Base-by-base conservation (phyloP, 2,888 invertebrate species). In the Podotricha telesiphe region DNA sequence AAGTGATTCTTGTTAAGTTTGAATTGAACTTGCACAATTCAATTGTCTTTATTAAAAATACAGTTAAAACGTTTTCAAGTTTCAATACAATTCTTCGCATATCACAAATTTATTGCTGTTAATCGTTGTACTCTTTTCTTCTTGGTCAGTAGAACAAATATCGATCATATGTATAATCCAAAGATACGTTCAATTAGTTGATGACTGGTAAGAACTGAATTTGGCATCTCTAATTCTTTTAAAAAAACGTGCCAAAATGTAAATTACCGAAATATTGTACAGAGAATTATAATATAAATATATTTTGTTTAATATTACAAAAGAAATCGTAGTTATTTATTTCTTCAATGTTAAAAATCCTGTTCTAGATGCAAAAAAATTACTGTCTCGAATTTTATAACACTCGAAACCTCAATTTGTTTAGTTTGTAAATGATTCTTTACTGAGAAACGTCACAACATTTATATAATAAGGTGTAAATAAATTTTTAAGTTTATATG, bases 401-500 rank as follows among this genome's bases (percentile, higher is more conserved):
- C 76, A 76, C 77, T 81, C 78, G 74, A 82, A 80, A 73, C 73
- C 74, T 71, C 74, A 76, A 74, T 74, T 74, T 78, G 74, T 79
- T 77, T 78, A 74, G 74, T 76, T 77, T 67, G 77, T 77, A 74
- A 76, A 78, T 78, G 79, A 75, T 79, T 80, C 74, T 81, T 82
- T 86, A 84, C 81, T 82, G 80, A 82, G 73, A 85, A 88, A 85
- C 84, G 91, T 91, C 91, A 92, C 91, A 91, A 91, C 82, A 85
- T 89, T 82, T 91, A 89, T 87, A 86, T 88, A 87, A 80, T 83
- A 82, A 79, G 90, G 89, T 93, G 92, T 91, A 92, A 92, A 93
- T 93, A 93, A 89, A 91, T 87, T 83, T 53, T 85, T 89, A 89
- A 88, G 89, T 91, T 91, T 91, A 91, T 86, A 85, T 88, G 86